Evolutionary conservation across 2,113 vertebrate genomes (phyloP).

Genomic region (Pelmatolapia mariae): DNA sequence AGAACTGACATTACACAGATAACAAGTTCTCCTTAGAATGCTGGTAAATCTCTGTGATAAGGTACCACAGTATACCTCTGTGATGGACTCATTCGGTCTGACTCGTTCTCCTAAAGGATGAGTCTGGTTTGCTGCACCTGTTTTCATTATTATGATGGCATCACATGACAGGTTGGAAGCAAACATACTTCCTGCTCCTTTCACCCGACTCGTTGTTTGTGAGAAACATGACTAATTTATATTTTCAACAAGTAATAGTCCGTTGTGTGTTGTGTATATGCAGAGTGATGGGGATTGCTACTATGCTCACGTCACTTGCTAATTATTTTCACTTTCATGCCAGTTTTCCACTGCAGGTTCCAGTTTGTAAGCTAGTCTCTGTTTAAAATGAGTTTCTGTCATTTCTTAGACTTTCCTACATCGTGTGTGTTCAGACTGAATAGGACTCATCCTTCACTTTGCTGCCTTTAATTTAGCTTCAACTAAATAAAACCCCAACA

Average conservation of each 20-base stretch:
- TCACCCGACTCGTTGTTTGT: background rate
- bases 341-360: background rate
- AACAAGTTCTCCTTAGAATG: background rate
- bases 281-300: background rate
- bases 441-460: accelerated
- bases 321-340: background rate
- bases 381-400: background rate
- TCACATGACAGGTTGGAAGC: background rate
- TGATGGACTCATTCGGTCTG: background rate
- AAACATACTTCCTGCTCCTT: background rate
- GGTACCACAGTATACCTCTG: background rate
- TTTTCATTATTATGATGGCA: background rate
- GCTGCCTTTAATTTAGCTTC: background rate
- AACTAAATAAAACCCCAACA: background rate
- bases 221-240: background rate
- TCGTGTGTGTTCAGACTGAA: background rate
- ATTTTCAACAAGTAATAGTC: background rate
- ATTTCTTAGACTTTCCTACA: background rate
- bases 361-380: background rate
- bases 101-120: background rate
- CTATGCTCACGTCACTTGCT: background rate
- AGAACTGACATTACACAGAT: background rate
- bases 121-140: background rate
- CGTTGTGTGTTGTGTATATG: background rate
- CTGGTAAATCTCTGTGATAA: background rate